Base-by-base conservation (phyloP, 1,140 invertebrate genomes). In the Drosophila pseudoobscura region DNA sequence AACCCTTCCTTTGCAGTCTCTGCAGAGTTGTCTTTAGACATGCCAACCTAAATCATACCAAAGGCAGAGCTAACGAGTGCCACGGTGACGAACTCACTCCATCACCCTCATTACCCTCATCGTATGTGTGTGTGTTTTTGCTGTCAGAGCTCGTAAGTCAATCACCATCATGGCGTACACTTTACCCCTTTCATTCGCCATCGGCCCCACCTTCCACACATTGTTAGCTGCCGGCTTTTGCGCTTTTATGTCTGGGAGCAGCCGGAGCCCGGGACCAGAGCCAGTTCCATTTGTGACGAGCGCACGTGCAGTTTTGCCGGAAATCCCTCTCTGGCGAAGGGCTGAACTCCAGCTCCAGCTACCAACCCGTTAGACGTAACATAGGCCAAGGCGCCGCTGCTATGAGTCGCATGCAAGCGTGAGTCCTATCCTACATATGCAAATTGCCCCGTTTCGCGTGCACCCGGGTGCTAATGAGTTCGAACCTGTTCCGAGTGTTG, bases 381-480 rank as follows among this genome's bases (percentile, higher is more conserved):
- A 87, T 85, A 85, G 51, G 62, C 64, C 51, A 1, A 64, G 77
- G 78, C 74, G 78, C 64, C 78, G 43, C 60, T 8, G 56, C 43
- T 54, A 89, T 89, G 85, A 89, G 78, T 70, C 85, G 85, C 78
- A 89, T 89, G 80, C 85, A 89, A 82, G 78, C 78, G 85, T 89
- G 79, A 89, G 85, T 89, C 35, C 35, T 5, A 39, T 39, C 29
- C 63, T 62, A 87, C 24, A 26, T 26, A 87, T 78, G 82, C 75
- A 70, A 82, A 75, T 63, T 62, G 49, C 54, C 8, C 15, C 53
- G 53, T 29, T n/a, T 63, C 58, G 77, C 75, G 76, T 79, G 77
- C 59, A 59, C 53, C 13, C 63, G 61, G 65, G 76, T 76, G 74
- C 74, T 77, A 77, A 77, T 77, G 74, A 70, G 73, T 77, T 77